Conservation (phyloP, 2,113 vertebrate genomes). For the Ammospiza nelsoni region DNA sequence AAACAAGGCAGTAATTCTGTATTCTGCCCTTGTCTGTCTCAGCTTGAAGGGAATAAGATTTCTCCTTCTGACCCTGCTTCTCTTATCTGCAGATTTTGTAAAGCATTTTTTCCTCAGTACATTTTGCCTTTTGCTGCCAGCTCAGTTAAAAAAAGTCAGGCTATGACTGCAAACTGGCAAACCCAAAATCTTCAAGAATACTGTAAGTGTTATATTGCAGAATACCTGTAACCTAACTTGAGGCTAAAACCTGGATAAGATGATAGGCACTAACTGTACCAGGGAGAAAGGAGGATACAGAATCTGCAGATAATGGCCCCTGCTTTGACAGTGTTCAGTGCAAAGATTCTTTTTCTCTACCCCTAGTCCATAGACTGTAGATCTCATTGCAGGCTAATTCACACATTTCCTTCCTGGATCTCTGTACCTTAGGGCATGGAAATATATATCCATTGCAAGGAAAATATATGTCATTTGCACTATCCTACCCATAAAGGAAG, state of each 20-base stretch:
- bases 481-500: not conserved
- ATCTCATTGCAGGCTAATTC: not conserved
- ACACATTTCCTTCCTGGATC: not conserved
- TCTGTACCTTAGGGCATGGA: not conserved
- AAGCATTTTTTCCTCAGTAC: not conserved
- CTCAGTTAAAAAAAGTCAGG: not conserved
- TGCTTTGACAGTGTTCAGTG: not conserved
- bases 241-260: not conserved
- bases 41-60: not conserved
- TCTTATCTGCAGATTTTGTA: not conserved
- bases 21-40: not conserved
- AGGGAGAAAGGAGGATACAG: not conserved
- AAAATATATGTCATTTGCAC: not conserved
- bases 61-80: not conserved
- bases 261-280: not conserved
- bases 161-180: not conserved
- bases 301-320: not conserved
- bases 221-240: not conserved
- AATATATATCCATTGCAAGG: not conserved
- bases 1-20: not conserved
- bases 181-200: not conserved
- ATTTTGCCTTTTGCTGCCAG: not conserved
- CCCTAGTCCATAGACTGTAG: not conserved
- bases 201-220: not conserved
- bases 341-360: not conserved